A percentile compares a stretch with the other conserved stretches of the same genome.
These are phyloP conservation scores for Drosophila pseudoananassae DNA, from an alignment of 1,140 invertebrate species.

Conservation along the genomic window DNA sequence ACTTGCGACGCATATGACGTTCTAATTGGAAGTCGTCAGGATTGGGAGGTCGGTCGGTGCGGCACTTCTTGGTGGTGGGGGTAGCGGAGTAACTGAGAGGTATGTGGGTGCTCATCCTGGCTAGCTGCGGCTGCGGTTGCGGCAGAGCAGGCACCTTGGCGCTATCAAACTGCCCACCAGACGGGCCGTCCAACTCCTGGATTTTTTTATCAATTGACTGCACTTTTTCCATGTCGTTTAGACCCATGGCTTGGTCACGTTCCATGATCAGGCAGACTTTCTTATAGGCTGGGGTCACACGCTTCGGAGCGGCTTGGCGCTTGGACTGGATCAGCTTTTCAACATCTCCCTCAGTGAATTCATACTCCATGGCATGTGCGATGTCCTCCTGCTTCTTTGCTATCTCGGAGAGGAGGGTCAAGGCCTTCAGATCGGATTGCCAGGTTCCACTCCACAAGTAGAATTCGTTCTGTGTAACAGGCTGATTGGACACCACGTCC, in stretches of 20 bases:
- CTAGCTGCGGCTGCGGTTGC: background rate
- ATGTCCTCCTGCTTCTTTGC: conserved; percentile 37
- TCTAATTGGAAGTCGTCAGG: conserved; percentile 14
- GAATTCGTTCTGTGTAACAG: conserved; percentile 23
- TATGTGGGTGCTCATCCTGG: background rate
- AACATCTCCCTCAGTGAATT: conserved; percentile 43
- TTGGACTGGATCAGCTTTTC: conserved; percentile 37
- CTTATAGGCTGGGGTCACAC: conserved; percentile 11
- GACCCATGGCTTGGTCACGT: conserved; percentile 27
- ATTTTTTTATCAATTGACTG: conserved; percentile 34
- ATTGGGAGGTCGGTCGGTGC: conserved; percentile 6
- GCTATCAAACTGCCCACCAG: background rate
- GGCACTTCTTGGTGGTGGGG: background rate
- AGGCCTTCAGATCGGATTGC: background rate
- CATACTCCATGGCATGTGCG: conserved; percentile 10
- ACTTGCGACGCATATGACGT: conserved; percentile 33
- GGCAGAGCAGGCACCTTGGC: background rate
- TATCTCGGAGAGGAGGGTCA: conserved; percentile 24
- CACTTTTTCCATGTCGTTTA: conserved; percentile 27
- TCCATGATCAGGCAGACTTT: conserved; percentile 43
- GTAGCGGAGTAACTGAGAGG: background rate
- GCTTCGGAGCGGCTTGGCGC: background rate
- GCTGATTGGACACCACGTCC: conserved; percentile 43
- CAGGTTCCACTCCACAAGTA: conserved; percentile 20
- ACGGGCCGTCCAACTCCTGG: conserved; percentile 29